A percentile compares a stretch with the other conserved stretches of the same genome.
Conservation (phyloP, 2,888 invertebrate species). For the Strigamia crassipes region DNA sequence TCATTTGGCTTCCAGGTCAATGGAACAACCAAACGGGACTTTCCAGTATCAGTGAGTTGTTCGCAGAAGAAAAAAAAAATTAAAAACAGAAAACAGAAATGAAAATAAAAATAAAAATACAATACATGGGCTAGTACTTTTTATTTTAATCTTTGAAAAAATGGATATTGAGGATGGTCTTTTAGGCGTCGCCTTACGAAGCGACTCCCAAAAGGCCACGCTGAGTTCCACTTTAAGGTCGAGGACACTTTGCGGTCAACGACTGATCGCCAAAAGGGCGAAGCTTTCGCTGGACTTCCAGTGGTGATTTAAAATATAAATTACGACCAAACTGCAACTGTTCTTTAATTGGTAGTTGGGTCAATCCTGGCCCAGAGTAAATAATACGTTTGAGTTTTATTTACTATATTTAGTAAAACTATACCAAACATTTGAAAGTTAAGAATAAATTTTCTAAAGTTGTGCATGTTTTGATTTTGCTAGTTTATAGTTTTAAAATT, state of each 20-base stretch:
- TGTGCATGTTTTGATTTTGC: too few relatives aligned
- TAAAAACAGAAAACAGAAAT: not conserved
- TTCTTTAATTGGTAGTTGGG: not conserved
- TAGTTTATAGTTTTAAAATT: too few relatives aligned
- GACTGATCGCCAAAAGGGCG: constrained; percentile 35
- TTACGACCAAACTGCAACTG: not conserved
- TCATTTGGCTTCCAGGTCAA: constrained; percentile 35
- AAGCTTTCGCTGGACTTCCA: constrained; percentile 25
- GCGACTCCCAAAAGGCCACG: constrained; percentile 24
- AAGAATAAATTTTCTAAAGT: too few relatives aligned
- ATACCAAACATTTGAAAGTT: too few relatives aligned
- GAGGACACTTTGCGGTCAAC: constrained; percentile 35
- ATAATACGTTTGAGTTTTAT: too few relatives aligned
- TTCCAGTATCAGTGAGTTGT: constrained; percentile 9
- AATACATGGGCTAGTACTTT: not conserved
- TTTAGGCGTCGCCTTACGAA: constrained; percentile 22
- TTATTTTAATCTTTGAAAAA: not conserved
- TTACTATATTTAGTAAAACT: too few relatives aligned
- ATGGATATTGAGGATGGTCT: not conserved
- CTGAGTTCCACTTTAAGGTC: constrained; percentile 31
- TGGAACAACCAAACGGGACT: constrained; percentile 29
- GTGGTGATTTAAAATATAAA: not conserved
- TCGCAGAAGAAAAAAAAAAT: not conserved
- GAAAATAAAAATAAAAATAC: not conserved
- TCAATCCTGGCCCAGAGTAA: too few relatives aligned